These are phyloP conservation scores for Hozukius guyotensis DNA, from an alignment of 2,797 vertebrate species.

Conservation along the genomic window DNA sequence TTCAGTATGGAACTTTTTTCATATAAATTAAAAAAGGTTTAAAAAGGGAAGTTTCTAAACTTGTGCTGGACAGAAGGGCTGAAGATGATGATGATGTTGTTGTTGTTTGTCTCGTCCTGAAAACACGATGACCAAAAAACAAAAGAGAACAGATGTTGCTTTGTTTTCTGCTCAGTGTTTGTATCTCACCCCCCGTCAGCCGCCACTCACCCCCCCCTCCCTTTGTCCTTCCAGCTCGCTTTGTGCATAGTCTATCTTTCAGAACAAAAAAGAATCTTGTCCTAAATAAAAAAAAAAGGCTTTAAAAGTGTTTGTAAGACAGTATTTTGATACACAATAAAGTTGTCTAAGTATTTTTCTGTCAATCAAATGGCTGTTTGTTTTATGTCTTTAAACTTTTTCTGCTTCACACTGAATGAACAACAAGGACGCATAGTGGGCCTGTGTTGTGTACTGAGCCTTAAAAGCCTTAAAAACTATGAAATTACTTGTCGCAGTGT, in stretches of 20 bases:
- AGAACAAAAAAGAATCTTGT: slow-evolving; percentile 68
- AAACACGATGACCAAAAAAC: slow-evolving; percentile 55
- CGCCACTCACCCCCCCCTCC: slow-evolving; percentile 15
- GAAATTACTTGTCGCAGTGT: no score
- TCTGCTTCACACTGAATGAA: background rate
- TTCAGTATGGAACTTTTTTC: background rate
- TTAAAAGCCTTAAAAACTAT: no score
- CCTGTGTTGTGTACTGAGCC: no score
- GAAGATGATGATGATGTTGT: slow-evolving; percentile 3
- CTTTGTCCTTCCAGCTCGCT: slow-evolving; percentile 50
- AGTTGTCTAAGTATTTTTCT: slow-evolving; percentile 85
- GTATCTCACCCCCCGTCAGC: slow-evolving; percentile 40
- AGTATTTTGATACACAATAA: slow-evolving; percentile 90
- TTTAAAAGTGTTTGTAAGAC: slow-evolving; percentile 82
- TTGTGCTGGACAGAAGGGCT: slow-evolving; percentile 37
- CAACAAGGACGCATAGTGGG: no score
- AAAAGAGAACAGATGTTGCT: slow-evolving; percentile 44
- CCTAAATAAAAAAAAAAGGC: slow-evolving; percentile 61
- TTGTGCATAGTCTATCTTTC: slow-evolving; percentile 75
- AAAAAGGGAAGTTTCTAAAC: slow-evolving; percentile 70
- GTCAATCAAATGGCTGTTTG: slow-evolving; percentile 48
- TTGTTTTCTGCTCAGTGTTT: slow-evolving; percentile 64
- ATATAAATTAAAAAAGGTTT: slow-evolving; percentile 32
- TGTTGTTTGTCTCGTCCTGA: slow-evolving; percentile 22
- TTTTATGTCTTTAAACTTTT: background rate